These are phyloP conservation scores for Sitobion miscanthi DNA, from an alignment of 1,140 invertebrate species.

Conservation along the genomic window DNA sequence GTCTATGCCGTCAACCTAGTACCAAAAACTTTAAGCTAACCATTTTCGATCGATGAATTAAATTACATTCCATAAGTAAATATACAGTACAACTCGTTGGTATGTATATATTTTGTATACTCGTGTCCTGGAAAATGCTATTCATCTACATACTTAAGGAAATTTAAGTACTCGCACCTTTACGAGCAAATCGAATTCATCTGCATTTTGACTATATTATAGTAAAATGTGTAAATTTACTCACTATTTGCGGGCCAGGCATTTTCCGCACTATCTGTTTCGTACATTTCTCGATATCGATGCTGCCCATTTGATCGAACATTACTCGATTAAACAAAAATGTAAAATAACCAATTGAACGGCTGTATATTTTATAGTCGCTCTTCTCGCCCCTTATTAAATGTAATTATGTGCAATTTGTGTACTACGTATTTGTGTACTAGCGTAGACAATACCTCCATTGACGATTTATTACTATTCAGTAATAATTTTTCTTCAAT, in stretches of 20 bases:
- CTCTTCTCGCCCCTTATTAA: background rate
- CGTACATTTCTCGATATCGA: background rate
- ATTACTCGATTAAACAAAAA: background rate
- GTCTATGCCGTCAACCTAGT: background rate
- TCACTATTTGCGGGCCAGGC: background rate
- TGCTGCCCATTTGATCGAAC: background rate
- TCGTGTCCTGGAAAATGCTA: background rate
- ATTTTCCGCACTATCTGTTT: background rate
- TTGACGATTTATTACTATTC: background rate
- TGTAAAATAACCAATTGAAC: background rate
- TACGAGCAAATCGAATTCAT: background rate
- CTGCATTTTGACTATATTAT: background rate
- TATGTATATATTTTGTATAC: background rate
- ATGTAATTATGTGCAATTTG: background rate
- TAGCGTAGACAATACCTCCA: background rate
- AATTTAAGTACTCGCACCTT: background rate
- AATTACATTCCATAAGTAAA: background rate
- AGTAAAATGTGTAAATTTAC: background rate
- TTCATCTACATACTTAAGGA: background rate
- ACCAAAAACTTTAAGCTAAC: background rate
- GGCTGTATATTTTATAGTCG: background rate
- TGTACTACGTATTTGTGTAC: background rate
- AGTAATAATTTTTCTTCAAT: background rate
- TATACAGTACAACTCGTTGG: background rate
- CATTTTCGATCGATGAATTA: background rate